These are phyloP conservation scores for Ciconia nigra DNA, from an alignment of 2,797 vertebrate species.

Conservation along the genomic window DNA sequence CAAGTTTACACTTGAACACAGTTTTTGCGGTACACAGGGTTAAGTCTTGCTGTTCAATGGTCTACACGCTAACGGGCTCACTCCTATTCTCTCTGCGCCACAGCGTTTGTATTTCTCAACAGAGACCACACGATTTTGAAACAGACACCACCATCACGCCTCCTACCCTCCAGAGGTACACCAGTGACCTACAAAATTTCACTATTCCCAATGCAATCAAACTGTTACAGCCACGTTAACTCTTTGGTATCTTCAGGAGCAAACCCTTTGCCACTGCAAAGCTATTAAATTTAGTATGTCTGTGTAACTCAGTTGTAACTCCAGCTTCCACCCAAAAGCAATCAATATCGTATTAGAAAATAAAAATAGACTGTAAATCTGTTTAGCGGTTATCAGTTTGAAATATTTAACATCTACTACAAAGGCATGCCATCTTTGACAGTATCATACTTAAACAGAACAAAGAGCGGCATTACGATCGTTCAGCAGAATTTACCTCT, in stretches of 20 bases:
- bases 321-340: background rate
- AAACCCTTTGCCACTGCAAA: background rate
- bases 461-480: background rate
- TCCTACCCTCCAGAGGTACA: background rate
- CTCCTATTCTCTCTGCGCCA: accelerated
- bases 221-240: background rate
- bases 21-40: background rate
- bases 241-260: background rate
- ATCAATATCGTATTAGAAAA: background rate
- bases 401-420: background rate
- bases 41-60: background rate
- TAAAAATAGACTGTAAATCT: background rate
- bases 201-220: background rate
- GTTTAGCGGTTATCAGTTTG: background rate
- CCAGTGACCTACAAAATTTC: background rate
- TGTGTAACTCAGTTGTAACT: background rate
- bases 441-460: background rate
- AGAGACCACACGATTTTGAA: background rate
- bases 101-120: background rate
- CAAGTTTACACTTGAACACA: background rate
- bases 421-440: background rate
- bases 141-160: background rate
- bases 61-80: background rate
- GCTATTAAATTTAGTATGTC: background rate
- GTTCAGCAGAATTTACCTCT: background rate